phyloP scores from a whole-genome alignment of 92 coral and sea anemone species.

The Heliopora coerulea region DNA sequence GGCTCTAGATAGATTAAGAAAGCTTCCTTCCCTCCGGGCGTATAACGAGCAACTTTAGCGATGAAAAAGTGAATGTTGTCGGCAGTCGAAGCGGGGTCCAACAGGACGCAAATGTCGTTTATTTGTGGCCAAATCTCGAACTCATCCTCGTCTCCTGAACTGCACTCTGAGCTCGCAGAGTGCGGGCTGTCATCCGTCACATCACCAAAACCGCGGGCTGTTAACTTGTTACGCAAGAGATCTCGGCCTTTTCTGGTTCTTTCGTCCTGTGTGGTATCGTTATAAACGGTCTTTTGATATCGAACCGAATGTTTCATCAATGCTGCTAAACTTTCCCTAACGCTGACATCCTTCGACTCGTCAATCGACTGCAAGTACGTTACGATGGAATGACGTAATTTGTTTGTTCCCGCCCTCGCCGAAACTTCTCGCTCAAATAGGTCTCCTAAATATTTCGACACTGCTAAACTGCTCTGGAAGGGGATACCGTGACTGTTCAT shows the following conservation, averaged over 20 bases:
- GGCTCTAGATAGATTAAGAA: background rate
- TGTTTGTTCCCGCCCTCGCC: slow-evolving; percentile 26
- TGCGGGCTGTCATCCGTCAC: no score
- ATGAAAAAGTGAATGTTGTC: slow-evolving; percentile 21
- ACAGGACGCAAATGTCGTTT: slow-evolving; percentile 10
- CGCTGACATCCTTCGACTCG: slow-evolving; percentile 18
- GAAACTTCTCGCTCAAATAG: slow-evolving; percentile 20
- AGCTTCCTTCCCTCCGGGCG: background rate
- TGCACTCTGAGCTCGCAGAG: no score
- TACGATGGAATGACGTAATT: slow-evolving; percentile 20
- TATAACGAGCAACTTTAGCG: slow-evolving; percentile 25
- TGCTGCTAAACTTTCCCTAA: slow-evolving; percentile 36
- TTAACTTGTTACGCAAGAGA: no score
- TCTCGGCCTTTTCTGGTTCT: no score
- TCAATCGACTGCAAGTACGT: slow-evolving; percentile 16
- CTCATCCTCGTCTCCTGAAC: no score
- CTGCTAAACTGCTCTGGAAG: background rate
- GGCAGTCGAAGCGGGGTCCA: slow-evolving; percentile 41
- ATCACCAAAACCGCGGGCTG: no score
- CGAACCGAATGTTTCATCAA: slow-evolving; percentile 32
- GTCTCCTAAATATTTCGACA: slow-evolving; percentile 31
- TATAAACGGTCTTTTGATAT: slow-evolving; percentile 28
- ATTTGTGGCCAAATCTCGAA: no score
- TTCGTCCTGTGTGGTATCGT: no score
- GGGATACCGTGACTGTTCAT: slow-evolving; percentile 12